Evolutionary conservation across 2,888 invertebrate species (phyloP), one percentile per base, ranked within the genome.

Genomic region (Onthophagus sagittarius): DNA sequence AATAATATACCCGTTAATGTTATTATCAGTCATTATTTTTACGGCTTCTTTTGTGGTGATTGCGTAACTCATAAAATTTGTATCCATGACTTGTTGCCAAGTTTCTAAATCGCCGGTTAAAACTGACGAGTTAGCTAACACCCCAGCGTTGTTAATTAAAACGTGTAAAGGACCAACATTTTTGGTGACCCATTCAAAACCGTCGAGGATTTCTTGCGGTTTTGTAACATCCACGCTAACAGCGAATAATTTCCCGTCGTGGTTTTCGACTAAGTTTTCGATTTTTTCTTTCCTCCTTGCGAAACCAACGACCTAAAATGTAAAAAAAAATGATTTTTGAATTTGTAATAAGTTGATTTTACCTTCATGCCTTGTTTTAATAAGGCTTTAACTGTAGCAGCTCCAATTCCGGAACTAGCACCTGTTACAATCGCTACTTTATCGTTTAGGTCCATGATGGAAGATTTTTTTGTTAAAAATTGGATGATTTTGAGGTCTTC

Each of bases 401-500:
- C 86, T 11, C 89, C 90, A 72, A 91, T 90, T 4, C 90, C 90
- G 0, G 87, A 85, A 80, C 89, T 90, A 4, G 89, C 90, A 0
- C 90, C 90, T 0, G 90, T 90, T 71, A 90, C 89, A 39, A 90
- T 86, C 0, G 90, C 90, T 0, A 88, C 87, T 78, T 88, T 88
- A 76, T 88, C 89, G 3, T 79, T 78, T 90, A 90, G 90, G 39
- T 89, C 88, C 14, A 90, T 88, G 88, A 88, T 88, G 3, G 3
- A 23, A 23, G 1, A 23, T 23, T 23, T 23, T 23, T 23, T 23
- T 23, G 3, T 23, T 23, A 23, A 23, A 23, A 23, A 23, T 23
- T 23, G 2, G 23, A 23, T 2, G 23, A 2, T 23, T 3, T 23
- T 23, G 23, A 23, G 1, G 23, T 23, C 23, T 23, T n/a, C n/a